Conservation (phyloP, 2,888 invertebrate species). For the Hyppa rectilinea region DNA sequence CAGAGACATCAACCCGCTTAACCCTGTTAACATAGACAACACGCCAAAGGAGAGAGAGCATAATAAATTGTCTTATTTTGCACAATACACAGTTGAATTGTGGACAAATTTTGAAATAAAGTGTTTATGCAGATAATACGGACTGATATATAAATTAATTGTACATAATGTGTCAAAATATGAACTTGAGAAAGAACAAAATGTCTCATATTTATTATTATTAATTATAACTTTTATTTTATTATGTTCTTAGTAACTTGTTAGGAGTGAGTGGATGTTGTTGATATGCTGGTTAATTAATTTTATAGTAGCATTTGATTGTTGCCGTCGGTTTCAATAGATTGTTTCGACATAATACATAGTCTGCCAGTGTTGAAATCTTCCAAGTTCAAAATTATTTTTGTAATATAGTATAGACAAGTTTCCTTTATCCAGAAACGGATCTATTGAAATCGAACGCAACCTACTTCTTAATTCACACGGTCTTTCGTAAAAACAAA, state of each 20-base stretch:
- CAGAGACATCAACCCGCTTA: conserved; percentile 17
- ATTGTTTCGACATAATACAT: conserved; percentile 62
- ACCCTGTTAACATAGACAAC: conserved; percentile 65
- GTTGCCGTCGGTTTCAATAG: conserved; percentile 72
- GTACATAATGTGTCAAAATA: conserved; percentile 83
- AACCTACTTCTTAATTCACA: conserved; percentile 72
- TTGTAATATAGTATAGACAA: conserved; percentile 72
- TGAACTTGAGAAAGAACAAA: conserved; percentile 86
- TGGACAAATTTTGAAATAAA: conserved; percentile 63
- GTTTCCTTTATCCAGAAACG: conserved; percentile 63
- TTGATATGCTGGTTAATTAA: conserved; percentile 83
- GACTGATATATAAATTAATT: conserved; percentile 85
- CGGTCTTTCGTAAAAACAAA: conserved; percentile 62
- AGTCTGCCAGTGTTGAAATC: conserved; percentile 72
- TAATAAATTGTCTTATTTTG: conserved; percentile 75
- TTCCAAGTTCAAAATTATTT: conserved; percentile 76
- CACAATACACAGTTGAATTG: conserved; percentile 69
- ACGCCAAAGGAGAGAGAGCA: conserved; percentile 74
- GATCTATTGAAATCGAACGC: conserved; percentile 54
- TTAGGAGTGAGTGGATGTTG: conserved; percentile 81
- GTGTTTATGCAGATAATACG: conserved; percentile 75
- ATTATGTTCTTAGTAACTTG: conserved; percentile 77
- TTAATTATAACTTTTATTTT: conserved; percentile 75
- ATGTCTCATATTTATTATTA: conserved; percentile 87
- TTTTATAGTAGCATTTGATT: conserved; percentile 80